These are phyloP conservation scores for Hippoglossus stenolepis DNA, from an alignment of 2,113 vertebrate species.

Conservation along the genomic window DNA sequence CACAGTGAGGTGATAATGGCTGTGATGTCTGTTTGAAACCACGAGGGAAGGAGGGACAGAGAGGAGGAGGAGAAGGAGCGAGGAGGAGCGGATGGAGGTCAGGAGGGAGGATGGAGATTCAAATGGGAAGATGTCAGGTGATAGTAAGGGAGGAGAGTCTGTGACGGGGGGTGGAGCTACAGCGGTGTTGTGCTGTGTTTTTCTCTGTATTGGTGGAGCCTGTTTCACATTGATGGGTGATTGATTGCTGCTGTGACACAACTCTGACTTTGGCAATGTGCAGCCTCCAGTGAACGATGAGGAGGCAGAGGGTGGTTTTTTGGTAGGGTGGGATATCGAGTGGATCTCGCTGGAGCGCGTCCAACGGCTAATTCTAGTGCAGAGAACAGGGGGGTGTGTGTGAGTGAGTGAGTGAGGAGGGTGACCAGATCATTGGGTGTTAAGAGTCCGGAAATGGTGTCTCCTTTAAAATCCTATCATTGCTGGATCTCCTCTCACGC, in stretches of 20 bases:
- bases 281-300: slow-evolving; percentile 62
- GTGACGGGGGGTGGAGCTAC: not conserved
- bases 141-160: slow-evolving; percentile 5
- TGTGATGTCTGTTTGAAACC: slow-evolving; percentile 34
- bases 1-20: slow-evolving; percentile 43
- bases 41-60: not conserved
- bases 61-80: not conserved
- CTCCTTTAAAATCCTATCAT: slow-evolving; percentile 55
- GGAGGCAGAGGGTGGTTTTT: slow-evolving; percentile 61
- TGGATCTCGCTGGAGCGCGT: slow-evolving; percentile 67
- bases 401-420: not conserved
- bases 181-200: slow-evolving; percentile 23
- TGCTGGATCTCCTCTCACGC: slow-evolving; percentile 24
- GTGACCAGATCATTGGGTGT: slow-evolving; percentile 40
- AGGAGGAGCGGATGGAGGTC: slow-evolving; percentile 14
- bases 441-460: slow-evolving; percentile 44
- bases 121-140: slow-evolving; percentile 19
- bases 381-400: slow-evolving; percentile 29
- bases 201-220: slow-evolving; percentile 41
- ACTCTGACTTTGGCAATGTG: slow-evolving; percentile 65
- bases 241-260: slow-evolving; percentile 76
- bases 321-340: slow-evolving; percentile 70
- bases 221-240: slow-evolving; percentile 60
- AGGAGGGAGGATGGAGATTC: slow-evolving; percentile 3
- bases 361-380: slow-evolving; percentile 67